Base-by-base conservation (phyloP, 2,797 vertebrate species). In the Sternarchorhynchus goeldii region DNA sequence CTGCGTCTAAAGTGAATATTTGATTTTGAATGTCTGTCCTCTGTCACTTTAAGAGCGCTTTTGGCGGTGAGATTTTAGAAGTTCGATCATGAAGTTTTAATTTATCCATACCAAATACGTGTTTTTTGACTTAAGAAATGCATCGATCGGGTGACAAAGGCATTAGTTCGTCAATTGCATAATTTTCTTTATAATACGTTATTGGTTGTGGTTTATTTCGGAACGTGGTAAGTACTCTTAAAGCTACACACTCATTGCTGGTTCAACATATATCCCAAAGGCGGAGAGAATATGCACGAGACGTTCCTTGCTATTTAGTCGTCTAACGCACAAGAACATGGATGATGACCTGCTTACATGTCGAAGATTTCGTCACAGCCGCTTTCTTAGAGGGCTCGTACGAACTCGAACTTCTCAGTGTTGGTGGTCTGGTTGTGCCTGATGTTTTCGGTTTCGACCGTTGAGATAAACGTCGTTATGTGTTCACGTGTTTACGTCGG, bases 261-360 rank as follows among this genome's bases (percentile, higher is more conserved):
- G 34, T 7, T 36, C 34, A 4, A 7, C 25, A 25, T 25, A 25
- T 25, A 25, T 25, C 25, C 25, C 25, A 25, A 25, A 25, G 25
- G 25, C 25, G 25, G 25, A 25, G 25, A 25, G 25, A 25, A 25
- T 25, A 25, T 25, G 34, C 34, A 36, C 34, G 34, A 36, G 34
- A 7, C 2, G 34, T 36, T 4, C 34, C 34, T 36, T 7, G 17
- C 6, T 85, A 87, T 55, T 21, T 41, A 39, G 16, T 64, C 73
- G 80, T 68, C 81, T 73, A 67, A 82, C 80, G 84, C 82, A 84
- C 80, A 67, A 81, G 60, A 76, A 85, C 79, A 53, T 59, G 75
- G 62, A 58, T 77, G 41, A 81, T 39, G 59, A 68, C 73, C 59
- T 77, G 82, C 79, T 17, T 87, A 84, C 83, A 86, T 84, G 83